Evolutionary conservation across 2,113 vertebrate species (phyloP).

Genomic region (Terrapene triunguis): DNA sequence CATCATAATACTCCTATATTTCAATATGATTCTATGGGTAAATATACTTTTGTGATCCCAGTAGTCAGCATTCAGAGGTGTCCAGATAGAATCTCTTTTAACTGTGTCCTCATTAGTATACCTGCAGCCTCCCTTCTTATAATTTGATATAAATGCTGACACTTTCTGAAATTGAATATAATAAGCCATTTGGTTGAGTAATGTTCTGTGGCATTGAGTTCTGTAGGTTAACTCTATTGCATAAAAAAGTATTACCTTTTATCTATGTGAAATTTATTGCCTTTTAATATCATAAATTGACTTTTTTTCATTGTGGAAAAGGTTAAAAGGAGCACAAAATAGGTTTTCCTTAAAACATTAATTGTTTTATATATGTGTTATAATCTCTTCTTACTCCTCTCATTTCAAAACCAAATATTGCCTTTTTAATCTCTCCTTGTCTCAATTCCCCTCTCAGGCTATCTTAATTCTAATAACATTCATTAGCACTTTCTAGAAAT

Average conservation of each 20-base stretch:
- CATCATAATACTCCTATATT: background rate
- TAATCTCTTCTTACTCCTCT: background rate
- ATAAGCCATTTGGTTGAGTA: background rate
- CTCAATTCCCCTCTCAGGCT: background rate
- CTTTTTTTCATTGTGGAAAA: background rate
- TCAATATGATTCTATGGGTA: background rate
- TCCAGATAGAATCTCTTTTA: background rate
- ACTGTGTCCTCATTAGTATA: background rate
- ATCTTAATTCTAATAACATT: background rate
- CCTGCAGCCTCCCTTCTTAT: background rate
- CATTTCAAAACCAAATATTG: background rate
- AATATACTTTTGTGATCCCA: background rate
- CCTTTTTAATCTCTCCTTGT: background rate
- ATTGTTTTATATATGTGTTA: background rate
- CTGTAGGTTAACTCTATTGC: background rate
- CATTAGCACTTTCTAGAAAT: background rate
- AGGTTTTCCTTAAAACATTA: background rate
- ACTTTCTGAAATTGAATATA: background rate
- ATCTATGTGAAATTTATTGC: background rate
- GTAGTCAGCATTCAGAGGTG: too few species aligned
- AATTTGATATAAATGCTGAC: rapidly evolving
- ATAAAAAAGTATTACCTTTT: background rate
- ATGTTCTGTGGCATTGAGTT: background rate
- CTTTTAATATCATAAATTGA: background rate
- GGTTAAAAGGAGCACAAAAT: background rate